A percentile compares a stretch with the other conserved stretches of the same genome.
Evolutionary conservation across 2,797 vertebrate species (phyloP).

Genomic region (Urocyon cinereoargenteus): DNA sequence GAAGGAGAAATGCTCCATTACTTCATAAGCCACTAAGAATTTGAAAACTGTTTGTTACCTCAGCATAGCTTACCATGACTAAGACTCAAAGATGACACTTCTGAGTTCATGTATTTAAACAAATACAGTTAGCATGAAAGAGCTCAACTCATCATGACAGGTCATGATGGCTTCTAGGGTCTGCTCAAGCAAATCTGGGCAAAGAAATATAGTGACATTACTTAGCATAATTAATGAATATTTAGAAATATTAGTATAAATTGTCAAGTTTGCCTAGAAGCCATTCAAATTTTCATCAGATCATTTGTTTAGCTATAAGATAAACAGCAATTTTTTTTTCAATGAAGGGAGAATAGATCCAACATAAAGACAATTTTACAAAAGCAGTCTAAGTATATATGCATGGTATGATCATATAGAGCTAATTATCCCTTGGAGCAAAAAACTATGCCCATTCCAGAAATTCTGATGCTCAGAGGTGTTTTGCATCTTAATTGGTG

Average conservation of each 20-base stretch:
- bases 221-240: neutral
- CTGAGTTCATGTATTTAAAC: neutral
- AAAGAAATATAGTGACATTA: neutral
- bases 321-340: neutral
- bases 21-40: neutral
- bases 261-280: neutral
- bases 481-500: constrained; percentile 47
- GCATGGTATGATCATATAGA: neutral
- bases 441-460: constrained; percentile 6
- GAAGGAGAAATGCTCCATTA: neutral
- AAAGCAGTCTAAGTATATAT: neutral
- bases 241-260: neutral
- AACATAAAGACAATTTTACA: neutral
- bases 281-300: neutral
- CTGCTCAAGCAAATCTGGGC: neutral
- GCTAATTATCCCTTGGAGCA: neutral
- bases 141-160: neutral
- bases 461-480: neutral
- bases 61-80: neutral
- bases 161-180: neutral
- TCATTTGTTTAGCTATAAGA: neutral
- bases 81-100: neutral
- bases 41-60: neutral
- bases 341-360: neutral
- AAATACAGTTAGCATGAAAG: neutral